Percentiles rank a stretch among this genome's conserved stretches.
phyloP scores from a whole-genome alignment of 2,113 vertebrate genomes.

The Epinephelus moara region DNA sequence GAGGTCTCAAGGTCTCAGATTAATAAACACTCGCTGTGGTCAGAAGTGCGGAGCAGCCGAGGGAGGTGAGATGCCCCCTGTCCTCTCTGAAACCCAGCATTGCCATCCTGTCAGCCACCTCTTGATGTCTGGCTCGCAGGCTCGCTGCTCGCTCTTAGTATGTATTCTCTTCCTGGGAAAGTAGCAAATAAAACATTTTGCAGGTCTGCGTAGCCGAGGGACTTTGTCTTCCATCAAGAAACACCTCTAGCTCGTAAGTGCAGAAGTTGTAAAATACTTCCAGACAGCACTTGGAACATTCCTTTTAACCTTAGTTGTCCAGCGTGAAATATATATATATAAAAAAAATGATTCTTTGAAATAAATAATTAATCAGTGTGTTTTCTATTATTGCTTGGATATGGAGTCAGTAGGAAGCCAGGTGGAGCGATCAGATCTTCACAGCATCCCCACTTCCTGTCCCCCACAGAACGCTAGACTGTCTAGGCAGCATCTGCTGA shows the following conservation, averaged over 20 bases:
- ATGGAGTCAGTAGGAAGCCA: conserved; percentile 81
- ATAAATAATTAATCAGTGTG: conserved; percentile 79
- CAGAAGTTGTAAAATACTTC: conserved; percentile 79
- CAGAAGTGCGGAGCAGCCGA: conserved; percentile 63
- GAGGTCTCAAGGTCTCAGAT: conserved; percentile 85
- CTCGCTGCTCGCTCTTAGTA: conserved; percentile 47
- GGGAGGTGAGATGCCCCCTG: conserved; percentile 78
- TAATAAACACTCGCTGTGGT: conserved; percentile 86
- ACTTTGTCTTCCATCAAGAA: conserved; percentile 82
- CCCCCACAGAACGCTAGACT: conserved; percentile 76
- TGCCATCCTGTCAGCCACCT: conserved; percentile 70
- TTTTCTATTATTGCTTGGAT: conserved; percentile 80
- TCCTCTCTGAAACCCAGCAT: conserved; percentile 63
- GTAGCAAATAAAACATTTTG: conserved; percentile 79
- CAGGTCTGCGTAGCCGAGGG: conserved; percentile 67
- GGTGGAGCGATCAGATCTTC: conserved; percentile 82
- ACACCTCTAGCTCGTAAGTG: conserved; percentile 77
- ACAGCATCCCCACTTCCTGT: conserved; percentile 80
- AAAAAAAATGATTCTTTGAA: conserved; percentile 57
- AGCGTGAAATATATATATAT: conserved; percentile 30
- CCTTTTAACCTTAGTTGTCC: conserved; percentile 83
- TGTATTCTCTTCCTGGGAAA: conserved; percentile 77
- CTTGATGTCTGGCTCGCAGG: conserved; percentile 69
- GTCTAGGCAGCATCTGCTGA: conserved; percentile 85
- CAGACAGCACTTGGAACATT: conserved; percentile 77